phyloP scores from a whole-genome alignment of 2,113 vertebrate species.

The Perccottus glenii region DNA sequence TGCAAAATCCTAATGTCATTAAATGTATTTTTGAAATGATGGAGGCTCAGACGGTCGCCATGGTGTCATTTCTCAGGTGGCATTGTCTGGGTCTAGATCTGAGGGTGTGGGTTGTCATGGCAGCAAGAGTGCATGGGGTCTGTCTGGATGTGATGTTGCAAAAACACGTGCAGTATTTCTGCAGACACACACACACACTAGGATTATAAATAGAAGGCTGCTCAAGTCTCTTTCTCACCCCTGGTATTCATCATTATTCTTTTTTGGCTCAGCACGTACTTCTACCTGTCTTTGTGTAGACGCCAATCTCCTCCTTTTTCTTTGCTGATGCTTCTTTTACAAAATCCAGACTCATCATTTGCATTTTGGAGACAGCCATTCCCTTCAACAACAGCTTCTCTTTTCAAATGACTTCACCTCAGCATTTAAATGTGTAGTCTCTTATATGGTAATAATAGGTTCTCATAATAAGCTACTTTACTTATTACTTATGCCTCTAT shows the following conservation, averaged over 20 bases:
- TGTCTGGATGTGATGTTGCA: conserved; percentile 59
- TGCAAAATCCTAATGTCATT: conserved; percentile 10
- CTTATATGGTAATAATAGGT: conserved; percentile 9
- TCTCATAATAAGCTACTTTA: conserved; percentile 13
- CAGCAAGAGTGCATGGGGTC: conserved; percentile 58
- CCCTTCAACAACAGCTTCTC: conserved; percentile 39
- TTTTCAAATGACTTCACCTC: conserved; percentile 19
- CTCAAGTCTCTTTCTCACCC: conserved; percentile 45
- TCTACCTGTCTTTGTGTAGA: conserved; percentile 3
- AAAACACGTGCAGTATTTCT: not conserved
- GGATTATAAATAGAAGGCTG: conserved; percentile 71
- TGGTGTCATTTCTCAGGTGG: conserved; percentile 69
- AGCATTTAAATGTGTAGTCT: conserved; percentile 1
- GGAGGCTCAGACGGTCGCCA: conserved; percentile 48
- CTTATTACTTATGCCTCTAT: too few species aligned
- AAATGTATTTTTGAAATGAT: conserved; percentile 22
- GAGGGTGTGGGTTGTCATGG: conserved; percentile 71
- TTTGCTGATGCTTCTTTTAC: not conserved
- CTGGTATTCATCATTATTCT: conserved; percentile 53
- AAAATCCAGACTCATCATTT: not conserved
- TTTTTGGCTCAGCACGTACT: conserved; percentile 21
- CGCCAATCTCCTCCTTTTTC: conserved; percentile 7
- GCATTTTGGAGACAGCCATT: conserved; percentile 1
- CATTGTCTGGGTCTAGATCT: conserved; percentile 63
- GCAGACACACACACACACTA: conserved; percentile 29